Evolutionary conservation across 1,140 invertebrate species (phyloP), one percentile per base, ranked within the genome.

Genomic region (Euura lappo): DNA sequence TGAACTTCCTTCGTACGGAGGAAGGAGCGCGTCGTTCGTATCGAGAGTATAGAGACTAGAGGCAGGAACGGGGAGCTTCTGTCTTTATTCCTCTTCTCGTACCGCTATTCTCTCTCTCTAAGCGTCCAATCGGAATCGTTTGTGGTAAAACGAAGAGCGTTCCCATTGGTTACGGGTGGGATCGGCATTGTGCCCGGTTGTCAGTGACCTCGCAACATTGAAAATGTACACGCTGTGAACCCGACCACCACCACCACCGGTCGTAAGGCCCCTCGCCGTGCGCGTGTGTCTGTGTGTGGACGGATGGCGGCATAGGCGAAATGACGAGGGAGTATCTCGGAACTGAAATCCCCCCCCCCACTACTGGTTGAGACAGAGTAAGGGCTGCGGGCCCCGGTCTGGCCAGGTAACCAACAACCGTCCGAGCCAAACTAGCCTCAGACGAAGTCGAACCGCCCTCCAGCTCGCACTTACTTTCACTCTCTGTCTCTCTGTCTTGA

Each of bases 161-260:
- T 5, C 42, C 65, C 44, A 85, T 84, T 84, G 83, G 81, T 71
- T 73, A 69, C 73, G 69, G 28, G 45, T n/a, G 60, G 28, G 7
- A 45, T 71, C 45, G 64, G 60, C 43, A 75, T 75, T 70, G 67
- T 75, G 45, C 78, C 76, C 80, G 84, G 81, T 90, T 89, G 89
- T 88, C 89, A 89, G 88, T 90, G 89, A 90, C 89, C 89, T 90
- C 89, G 28, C 88, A 89, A 88, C 87, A 89, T 87, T 90, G 87
- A 89, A 89, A 89, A 90, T 89, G 85, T 89, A 28, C 28, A 28
- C 88, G 90, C 51, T n/a, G 51, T 90, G 88, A 90, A 90, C 89
- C 86, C 89, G 76, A 47, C 81, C 80, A 80, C 80, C 72, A 67
- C 72, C 75, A 71, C 71, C 67, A 71, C 76, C 71, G 75, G 13